Evolutionary conservation across 1,140 invertebrate species (phyloP), one percentile per base, ranked within the genome.

Genomic region (Geopemphigus sp.): DNA sequence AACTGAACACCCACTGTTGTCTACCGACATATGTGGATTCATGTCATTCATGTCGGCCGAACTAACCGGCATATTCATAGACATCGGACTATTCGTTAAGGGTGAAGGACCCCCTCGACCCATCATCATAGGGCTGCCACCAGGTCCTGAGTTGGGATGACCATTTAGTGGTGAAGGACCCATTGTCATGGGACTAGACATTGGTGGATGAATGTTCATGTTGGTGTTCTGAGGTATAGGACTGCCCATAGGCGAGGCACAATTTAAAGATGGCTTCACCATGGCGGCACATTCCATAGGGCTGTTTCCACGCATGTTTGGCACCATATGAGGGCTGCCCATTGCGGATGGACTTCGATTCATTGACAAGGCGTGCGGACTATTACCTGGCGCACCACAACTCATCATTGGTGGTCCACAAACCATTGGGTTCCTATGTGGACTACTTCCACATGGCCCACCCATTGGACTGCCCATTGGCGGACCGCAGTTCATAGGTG

Each of bases 391-490:
- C 3, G 83, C 82, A 12, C 83, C 82, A 64, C 83, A 83, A 47
- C 80, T 81, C 83, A 83, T 83, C 84, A 90, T 88, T 0, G 88
- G 86, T 6, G 83, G 83, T 22, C 84, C 84, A 61, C 83, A 83
- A 19, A 82, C 82, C 84, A 84, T 83, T 26, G 74, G 39, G 19
- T 78, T 78, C 45, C 74, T 78, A 26, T 78, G 74, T 54, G 81
- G 82, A 32, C 61, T 80, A 54, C 86, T 86, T 53, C 74, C 50
- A 45, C 56, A 80, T 14, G 85, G 85, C 22, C 85, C 84, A 19
- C 87, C 88, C 87, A 88, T 89, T 5, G 89, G 89, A 81, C 89
- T 89, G 50, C 89, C 89, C 86, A 90, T 90, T 82, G 85, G 88
- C 81, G 87, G 88, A 86, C 87, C 90, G 83, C 83, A 88, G 84